phyloP scores from a whole-genome alignment of 2,797 vertebrate genomes.

The Octomys mimax region DNA sequence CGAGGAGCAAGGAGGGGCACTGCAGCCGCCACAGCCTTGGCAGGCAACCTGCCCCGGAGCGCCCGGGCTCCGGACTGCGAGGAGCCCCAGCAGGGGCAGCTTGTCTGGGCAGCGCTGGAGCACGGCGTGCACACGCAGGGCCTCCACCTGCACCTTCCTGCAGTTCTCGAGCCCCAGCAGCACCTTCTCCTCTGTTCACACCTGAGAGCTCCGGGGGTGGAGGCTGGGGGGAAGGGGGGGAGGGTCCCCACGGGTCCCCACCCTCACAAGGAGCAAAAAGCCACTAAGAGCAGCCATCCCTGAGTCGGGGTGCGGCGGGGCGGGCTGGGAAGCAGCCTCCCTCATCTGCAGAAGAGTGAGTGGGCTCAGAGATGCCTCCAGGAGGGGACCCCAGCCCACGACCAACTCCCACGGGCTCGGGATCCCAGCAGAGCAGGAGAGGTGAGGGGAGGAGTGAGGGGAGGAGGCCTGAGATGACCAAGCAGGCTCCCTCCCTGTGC shows the following conservation, averaged over 20 bases:
- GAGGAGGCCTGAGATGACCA: not conserved
- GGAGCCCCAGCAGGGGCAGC: not conserved
- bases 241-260: not conserved
- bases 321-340: fast-evolving
- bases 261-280: not conserved
- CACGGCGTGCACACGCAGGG: fast-evolving
- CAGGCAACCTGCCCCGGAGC: not conserved
- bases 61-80: not conserved
- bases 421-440: too few relatives aligned
- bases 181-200: not conserved
- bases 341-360: not conserved
- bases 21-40: not conserved
- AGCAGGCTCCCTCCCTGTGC: too few relatives aligned
- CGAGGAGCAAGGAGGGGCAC: not conserved
- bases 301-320: not conserved
- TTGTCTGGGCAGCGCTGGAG: too few relatives aligned
- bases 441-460: not conserved
- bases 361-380: too few relatives aligned
- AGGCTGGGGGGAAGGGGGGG: too few relatives aligned
- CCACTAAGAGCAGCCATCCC: not conserved
- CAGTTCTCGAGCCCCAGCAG: too few relatives aligned
- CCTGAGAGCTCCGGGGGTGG: not conserved
- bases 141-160: not conserved
- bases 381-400: not conserved
- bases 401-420: not conserved